Percentiles rank a stretch among this genome's conserved stretches.
These are phyloP conservation scores for Meganola albula DNA, from an alignment of 2,888 invertebrate species.

Conservation along the genomic window DNA sequence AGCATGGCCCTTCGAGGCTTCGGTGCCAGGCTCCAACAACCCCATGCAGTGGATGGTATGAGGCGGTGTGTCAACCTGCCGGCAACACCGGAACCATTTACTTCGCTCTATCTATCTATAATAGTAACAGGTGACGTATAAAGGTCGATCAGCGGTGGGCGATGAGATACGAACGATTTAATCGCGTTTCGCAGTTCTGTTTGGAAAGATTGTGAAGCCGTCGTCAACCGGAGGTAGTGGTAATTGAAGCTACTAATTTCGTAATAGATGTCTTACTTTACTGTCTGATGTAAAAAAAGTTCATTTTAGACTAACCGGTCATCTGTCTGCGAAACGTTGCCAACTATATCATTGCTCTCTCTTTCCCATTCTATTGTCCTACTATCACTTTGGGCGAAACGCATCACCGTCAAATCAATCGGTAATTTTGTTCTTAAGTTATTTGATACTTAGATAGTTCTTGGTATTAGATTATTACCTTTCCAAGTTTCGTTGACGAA, in stretches of 20 bases:
- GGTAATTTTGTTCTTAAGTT: constrained; percentile 39
- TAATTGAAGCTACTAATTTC: no score
- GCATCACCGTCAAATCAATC: no score
- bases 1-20: constrained; percentile 47
- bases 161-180: no score
- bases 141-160: constrained; percentile 36
- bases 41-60: constrained; percentile 50
- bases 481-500: no score
- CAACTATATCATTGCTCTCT: constrained; percentile 43
- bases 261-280: no score
- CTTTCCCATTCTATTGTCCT: constrained; percentile 57
- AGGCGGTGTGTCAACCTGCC: constrained; percentile 37
- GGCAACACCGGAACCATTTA: constrained; percentile 25
- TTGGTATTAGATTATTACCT: no score
- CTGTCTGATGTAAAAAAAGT: no score
- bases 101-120: constrained; percentile 29
- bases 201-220: constrained; percentile 56
- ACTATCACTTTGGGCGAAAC: constrained; percentile 71
- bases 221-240: constrained; percentile 28
- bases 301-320: constrained; percentile 16
- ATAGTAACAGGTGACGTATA: constrained; percentile 24
- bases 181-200: constrained; percentile 43
- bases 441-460: constrained; percentile 26
- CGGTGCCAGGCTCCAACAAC: constrained; percentile 65
- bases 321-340: constrained; percentile 19